phyloP scores from a whole-genome alignment of 2,888 invertebrate species.

The Meteorus colon region DNA sequence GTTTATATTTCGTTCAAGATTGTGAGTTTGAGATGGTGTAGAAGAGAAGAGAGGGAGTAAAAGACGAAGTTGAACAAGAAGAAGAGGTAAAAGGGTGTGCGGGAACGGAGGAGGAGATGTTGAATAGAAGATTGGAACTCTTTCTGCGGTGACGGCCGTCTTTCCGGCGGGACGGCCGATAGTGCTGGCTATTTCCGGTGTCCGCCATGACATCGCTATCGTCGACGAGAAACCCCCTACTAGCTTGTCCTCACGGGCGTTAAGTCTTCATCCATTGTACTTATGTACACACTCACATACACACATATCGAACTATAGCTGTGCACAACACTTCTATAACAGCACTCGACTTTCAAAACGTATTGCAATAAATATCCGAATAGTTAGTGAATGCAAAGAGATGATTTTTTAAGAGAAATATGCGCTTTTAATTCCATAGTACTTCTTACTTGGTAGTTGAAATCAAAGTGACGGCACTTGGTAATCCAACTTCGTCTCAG shows the following conservation, averaged over 20 bases:
- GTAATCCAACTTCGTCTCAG: too few species aligned
- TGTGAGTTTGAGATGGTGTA: conserved; percentile 42
- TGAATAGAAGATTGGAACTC: conserved; percentile 74
- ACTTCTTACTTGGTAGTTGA: too few species aligned
- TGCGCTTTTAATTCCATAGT: too few species aligned
- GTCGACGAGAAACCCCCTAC: conserved; percentile 43
- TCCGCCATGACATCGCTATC: conserved; percentile 70
- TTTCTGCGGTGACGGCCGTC: conserved; percentile 70
- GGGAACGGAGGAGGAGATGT: conserved; percentile 34
- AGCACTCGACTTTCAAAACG: too few species aligned
- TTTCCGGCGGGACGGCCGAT: conserved; percentile 71
- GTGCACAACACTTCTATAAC: too few species aligned
- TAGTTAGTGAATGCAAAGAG: too few species aligned
- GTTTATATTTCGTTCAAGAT: not conserved
- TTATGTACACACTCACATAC: not conserved
- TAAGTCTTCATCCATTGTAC: conserved; percentile 34
- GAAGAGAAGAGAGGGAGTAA: not conserved
- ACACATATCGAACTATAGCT: too few species aligned
- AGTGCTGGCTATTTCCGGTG: conserved; percentile 73
- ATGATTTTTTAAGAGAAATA: too few species aligned
- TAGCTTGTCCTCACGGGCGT: conserved; percentile 32
- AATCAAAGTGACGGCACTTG: too few species aligned
- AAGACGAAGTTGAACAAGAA: conserved; percentile 16
- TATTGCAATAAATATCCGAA: too few species aligned
- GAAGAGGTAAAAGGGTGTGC: conserved; percentile 23